Evolutionary conservation across 1,140 invertebrate genomes (phyloP).

Genomic region (Drosophila orosa): DNA sequence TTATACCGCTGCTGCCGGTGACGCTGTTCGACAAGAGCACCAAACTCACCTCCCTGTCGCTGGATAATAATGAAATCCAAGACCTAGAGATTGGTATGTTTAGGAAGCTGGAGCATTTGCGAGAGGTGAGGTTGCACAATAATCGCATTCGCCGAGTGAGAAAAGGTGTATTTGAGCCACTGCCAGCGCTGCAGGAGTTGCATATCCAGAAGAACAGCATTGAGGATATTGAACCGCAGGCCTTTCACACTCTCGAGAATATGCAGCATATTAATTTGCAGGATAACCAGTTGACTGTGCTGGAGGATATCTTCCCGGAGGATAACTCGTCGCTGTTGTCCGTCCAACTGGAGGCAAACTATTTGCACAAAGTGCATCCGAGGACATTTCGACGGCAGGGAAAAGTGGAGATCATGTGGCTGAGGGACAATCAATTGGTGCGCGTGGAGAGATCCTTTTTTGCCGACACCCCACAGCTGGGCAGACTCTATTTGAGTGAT

Average conservation of each 20-base stretch:
- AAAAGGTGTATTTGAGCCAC: constrained; percentile 91
- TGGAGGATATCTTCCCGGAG: constrained; percentile 93
- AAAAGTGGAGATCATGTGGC: constrained; percentile 93
- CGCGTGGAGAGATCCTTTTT: constrained; percentile 90
- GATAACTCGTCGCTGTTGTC: constrained; percentile 90
- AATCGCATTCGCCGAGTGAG: constrained; percentile 91
- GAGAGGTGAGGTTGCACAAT: constrained; percentile 94
- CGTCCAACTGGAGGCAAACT: constrained; percentile 94
- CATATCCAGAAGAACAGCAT: constrained; percentile 95
- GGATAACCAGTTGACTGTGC: constrained; percentile 90
- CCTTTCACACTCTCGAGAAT: constrained; percentile 91
- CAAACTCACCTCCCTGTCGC: constrained; percentile 92
- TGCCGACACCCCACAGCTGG: constrained; percentile 89
- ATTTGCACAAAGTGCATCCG: constrained; percentile 90
- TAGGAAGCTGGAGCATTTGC: constrained; percentile 88
- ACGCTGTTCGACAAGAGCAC: constrained; percentile 90
- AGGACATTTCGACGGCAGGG: constrained; percentile 91
- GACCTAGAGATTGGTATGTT: constrained; percentile 93
- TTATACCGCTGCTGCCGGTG: constrained; percentile 90
- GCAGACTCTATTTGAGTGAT: constrained; percentile 92
- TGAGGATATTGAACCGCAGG: constrained; percentile 91
- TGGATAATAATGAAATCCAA: constrained; percentile 95
- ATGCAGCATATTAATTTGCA: constrained; percentile 96
- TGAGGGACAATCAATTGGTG: constrained; percentile 92
- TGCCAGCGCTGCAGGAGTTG: constrained; percentile 92